Evolutionary conservation across 2,113 vertebrate genomes (phyloP), one percentile per base, ranked within the genome.

Genomic region (Alexandromys fortis): DNA sequence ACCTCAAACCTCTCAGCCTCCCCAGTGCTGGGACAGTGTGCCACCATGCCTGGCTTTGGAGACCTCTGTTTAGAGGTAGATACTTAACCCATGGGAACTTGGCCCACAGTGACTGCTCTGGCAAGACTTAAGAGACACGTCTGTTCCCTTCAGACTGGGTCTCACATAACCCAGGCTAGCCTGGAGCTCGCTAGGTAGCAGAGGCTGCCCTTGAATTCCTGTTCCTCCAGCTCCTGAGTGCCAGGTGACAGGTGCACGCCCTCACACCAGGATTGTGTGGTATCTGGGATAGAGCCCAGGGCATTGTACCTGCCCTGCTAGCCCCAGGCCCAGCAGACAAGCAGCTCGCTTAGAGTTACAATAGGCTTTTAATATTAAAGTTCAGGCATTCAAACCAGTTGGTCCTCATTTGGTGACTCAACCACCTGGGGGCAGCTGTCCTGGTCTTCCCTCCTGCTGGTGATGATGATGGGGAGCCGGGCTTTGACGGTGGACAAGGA

Each of bases 391-490:
- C 49, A 90, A n/a, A 47, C 42, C 52, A 5, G 82, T 3, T 0
- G 5, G 5, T 61, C 19, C 30, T 9, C 26, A 21, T 0, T 0
- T 0, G 65, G 9, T 5, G 7, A 28, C 17, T 8, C 30, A 1
- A 3, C 3, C 24, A 1, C 45, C 17, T 22, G 86, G 65, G 14
- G 21, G 67, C 45, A 12, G 38, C 1, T 0, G 38, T 14, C 14
- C 0, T 58, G 17, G 33, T 24, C 87, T n/a, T 0, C 0, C 0
- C 72, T 79, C 72, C 9, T 11, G 13, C 92, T 77, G 79, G 85
- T 67, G 90, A 97, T 33, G 5, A 97, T 4, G 7, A 98, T 81
- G 45, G 98, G 97, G 3, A 98, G 91, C 19, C 68, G 95, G 38
- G 68, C 97, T n/a, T 86, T 28, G 0, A 98, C 14, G 0, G 65